phyloP scores from a whole-genome alignment of 2,797 vertebrate species.

The Phyllotis vaccarum region DNA sequence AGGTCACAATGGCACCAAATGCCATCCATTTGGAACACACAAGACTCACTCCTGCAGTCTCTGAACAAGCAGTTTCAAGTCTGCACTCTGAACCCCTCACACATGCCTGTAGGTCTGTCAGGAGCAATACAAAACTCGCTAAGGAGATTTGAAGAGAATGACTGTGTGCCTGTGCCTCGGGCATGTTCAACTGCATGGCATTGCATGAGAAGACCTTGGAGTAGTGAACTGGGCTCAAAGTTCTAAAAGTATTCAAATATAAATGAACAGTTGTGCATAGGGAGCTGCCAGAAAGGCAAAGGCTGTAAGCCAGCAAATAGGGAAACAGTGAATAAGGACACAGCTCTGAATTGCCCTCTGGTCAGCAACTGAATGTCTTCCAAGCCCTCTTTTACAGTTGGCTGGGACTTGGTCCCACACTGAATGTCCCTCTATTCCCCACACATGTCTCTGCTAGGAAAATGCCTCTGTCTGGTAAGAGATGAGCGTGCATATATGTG shows the following conservation, averaged over 20 bases:
- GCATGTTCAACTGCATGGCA: not conserved
- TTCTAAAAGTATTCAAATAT: conserved; percentile 32
- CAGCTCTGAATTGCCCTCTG: not conserved
- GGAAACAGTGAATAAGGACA: not conserved
- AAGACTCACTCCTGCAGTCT: not conserved
- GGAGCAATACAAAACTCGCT: not conserved
- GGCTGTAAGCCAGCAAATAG: conserved; percentile 18
- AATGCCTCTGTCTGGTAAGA: not conserved
- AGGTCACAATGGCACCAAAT: not conserved
- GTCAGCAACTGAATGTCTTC: not conserved
- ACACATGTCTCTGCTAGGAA: not conserved
- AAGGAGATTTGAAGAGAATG: not conserved
- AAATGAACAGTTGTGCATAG: conserved; percentile 32
- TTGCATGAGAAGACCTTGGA: not conserved
- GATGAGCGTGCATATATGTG: not conserved
- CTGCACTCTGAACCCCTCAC: not conserved
- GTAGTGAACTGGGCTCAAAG: not conserved
- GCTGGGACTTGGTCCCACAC: too few relatives aligned
- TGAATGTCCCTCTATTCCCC: not conserved
- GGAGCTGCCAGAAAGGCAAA: not conserved
- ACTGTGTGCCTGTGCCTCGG: not conserved
- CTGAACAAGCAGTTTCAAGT: not conserved
- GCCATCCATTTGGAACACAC: too few relatives aligned
- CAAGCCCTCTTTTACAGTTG: not conserved
- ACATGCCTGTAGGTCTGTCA: not conserved